Conservation (phyloP, 2,113 vertebrate species). For the Zootoca vivipara region DNA sequence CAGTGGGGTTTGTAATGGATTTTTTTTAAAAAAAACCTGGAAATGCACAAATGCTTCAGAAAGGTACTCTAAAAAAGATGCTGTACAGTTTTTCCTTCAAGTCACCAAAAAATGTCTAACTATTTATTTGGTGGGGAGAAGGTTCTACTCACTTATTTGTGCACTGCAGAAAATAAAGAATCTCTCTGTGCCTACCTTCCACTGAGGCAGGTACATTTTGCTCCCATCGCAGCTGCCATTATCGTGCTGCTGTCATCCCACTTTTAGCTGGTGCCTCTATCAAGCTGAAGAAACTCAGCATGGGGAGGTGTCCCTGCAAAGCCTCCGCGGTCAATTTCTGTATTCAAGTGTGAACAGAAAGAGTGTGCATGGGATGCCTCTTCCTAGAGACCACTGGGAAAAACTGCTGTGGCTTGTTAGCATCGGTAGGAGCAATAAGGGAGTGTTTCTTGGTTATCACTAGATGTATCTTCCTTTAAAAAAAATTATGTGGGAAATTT, state of each 20-base stretch:
- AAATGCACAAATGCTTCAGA: neutral
- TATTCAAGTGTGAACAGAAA: neutral
- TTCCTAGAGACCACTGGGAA: neutral
- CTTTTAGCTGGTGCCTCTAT: neutral
- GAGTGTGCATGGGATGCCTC: neutral
- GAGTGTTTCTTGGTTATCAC: neutral
- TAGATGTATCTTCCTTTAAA: neutral
- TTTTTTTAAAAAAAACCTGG: neutral
- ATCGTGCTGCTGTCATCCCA: neutral
- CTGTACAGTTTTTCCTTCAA: neutral
- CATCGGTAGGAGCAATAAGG: neutral
- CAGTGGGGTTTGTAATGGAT: conserved; percentile 29
- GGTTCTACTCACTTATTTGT: neutral
- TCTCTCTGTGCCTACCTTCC: neutral
- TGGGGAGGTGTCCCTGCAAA: neutral
- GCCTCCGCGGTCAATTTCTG: neutral
- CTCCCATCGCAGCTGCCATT: too few species aligned
- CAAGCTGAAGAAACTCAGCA: neutral
- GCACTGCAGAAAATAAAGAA: conserved; percentile 35
- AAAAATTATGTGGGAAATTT: conserved; percentile 48
- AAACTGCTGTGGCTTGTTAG: neutral
- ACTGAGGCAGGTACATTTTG: neutral
- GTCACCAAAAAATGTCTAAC: conserved; percentile 3
- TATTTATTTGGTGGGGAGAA: neutral
- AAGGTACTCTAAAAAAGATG: neutral